Percentiles rank a stretch among this genome's conserved stretches.
These are phyloP conservation scores for Montipora efflorescens DNA, from an alignment of 64 coral and sea anemone species.

Conservation along the genomic window DNA sequence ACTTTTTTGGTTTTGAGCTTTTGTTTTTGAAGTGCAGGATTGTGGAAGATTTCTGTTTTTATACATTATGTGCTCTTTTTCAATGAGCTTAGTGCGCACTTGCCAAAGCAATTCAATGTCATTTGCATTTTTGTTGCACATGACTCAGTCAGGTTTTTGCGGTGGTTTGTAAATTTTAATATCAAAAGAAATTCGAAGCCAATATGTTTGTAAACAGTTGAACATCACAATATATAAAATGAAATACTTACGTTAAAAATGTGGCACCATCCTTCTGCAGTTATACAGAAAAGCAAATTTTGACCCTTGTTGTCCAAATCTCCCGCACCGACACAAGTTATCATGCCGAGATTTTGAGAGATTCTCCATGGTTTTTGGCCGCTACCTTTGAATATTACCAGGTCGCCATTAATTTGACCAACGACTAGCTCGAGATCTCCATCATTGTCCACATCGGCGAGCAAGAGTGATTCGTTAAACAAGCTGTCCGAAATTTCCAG, in stretches of 20 bases:
- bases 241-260: slow-evolving; percentile 76
- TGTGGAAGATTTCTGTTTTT: too few species aligned
- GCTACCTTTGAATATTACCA: slow-evolving; percentile 87
- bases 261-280: slow-evolving; percentile 92
- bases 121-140: too few species aligned
- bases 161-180: too few species aligned
- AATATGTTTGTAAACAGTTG: too few species aligned
- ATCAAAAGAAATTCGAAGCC: too few species aligned
- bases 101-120: too few species aligned
- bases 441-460: slow-evolving; percentile 95
- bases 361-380: slow-evolving; percentile 71
- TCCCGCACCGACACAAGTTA: slow-evolving; percentile 90
- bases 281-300: slow-evolving; percentile 86
- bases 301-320: slow-evolving; percentile 80
- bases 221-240: too few species aligned
- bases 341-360: slow-evolving; percentile 79
- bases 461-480: slow-evolving; percentile 73
- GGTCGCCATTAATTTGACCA: slow-evolving; percentile 90
- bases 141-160: too few species aligned
- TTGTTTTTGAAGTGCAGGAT: too few species aligned
- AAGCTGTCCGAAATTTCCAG: slow-evolving; percentile 87
- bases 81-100: too few species aligned
- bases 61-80: too few species aligned
- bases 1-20: too few species aligned
- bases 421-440: slow-evolving; percentile 77